A percentile compares a stretch with the other conserved stretches of the same genome.
These are phyloP conservation scores for Trididemnum nubilum DNA, from an alignment of 23 tunicate genomes.

Conservation along the genomic window DNA sequence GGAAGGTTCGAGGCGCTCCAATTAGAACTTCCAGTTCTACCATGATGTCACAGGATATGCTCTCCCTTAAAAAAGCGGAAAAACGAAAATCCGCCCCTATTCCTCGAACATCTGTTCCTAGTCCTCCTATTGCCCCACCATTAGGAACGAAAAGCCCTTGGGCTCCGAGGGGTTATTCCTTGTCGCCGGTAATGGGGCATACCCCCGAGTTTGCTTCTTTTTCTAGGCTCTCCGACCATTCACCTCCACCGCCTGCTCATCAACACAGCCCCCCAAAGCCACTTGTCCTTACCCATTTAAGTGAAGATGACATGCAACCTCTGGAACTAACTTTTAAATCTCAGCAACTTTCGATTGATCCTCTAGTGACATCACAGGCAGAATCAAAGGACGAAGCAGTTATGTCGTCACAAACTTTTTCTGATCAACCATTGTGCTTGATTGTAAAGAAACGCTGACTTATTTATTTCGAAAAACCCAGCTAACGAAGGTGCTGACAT, in stretches of 20 bases:
- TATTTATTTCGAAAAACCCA: too few species aligned
- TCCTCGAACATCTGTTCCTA: neutral
- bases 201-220: neutral
- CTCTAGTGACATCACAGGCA: conserved; percentile 5
- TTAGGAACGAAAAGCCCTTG: conserved; percentile 67
- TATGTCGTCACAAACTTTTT: neutral
- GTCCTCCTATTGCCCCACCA: conserved; percentile 28
- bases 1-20: too few species aligned
- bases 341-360: neutral
- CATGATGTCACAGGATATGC: too few species aligned
- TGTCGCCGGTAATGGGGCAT: neutral
- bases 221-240: neutral
- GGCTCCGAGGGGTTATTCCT: conserved; percentile 40
- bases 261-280: conserved; percentile 1
- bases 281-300: neutral
- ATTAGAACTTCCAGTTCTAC: too few species aligned
- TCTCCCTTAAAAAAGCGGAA: neutral
- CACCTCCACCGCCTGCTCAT: conserved; percentile 14
- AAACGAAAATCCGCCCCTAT: neutral
- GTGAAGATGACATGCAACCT: neutral
- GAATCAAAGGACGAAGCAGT: too few species aligned
- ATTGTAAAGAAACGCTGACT: conserved; percentile 13
- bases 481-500: too few species aligned
- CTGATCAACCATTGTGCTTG: conserved; percentile 32
- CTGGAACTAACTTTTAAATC: conserved; percentile 28